phyloP scores from a whole-genome alignment of 2,113 vertebrate genomes.

The Falcunculus frontatus region DNA sequence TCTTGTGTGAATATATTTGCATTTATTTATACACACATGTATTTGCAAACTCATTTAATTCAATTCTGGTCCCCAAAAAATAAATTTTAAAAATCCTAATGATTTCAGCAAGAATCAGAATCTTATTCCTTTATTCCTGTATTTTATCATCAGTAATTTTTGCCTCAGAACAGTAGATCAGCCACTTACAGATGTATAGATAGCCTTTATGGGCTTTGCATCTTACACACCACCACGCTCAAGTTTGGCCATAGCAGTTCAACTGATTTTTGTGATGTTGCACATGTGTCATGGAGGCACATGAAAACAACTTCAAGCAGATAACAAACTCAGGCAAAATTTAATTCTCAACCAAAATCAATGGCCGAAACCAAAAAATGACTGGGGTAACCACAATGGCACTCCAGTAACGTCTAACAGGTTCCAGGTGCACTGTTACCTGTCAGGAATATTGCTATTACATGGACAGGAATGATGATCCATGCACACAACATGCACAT shows the following conservation, averaged over 20 bases:
- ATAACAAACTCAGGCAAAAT: neutral
- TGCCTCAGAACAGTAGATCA: neutral
- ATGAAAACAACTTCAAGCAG: neutral
- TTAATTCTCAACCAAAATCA: neutral
- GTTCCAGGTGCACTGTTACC: neutral
- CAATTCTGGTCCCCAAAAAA: neutral
- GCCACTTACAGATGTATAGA: neutral
- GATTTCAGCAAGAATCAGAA: neutral
- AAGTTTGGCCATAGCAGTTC: neutral
- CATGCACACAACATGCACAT: too few relatives aligned
- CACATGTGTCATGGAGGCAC: neutral
- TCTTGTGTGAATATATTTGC: neutral
- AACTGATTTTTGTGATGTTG: neutral
- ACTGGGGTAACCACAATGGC: rapidly evolving
- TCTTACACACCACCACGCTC: neutral
- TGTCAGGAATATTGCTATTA: neutral
- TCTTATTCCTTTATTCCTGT: neutral
- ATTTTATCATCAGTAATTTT: neutral
- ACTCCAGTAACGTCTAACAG: too few relatives aligned
- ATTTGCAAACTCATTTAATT: neutral
- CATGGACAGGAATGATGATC: neutral
- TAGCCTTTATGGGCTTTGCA: neutral
- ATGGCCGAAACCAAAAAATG: neutral
- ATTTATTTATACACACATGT: neutral
- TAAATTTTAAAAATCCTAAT: neutral